Evolutionary conservation across 2,113 vertebrate species (phyloP).

Genomic region (Cebidichthys violaceus): DNA sequence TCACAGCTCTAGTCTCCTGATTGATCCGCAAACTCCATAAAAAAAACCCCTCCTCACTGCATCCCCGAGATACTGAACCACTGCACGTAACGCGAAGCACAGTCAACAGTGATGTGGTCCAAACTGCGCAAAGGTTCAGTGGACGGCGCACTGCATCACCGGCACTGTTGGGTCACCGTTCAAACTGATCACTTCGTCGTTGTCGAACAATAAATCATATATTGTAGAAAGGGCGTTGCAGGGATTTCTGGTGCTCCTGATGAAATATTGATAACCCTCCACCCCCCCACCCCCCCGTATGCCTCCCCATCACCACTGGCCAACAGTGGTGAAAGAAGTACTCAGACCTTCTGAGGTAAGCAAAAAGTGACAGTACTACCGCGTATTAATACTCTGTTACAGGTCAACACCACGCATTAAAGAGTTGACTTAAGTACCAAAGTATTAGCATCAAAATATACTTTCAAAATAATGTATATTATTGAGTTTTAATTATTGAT

Average conservation of each 20-base stretch:
- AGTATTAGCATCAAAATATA: background rate
- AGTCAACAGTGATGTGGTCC: background rate
- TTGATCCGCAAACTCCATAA: conserved; percentile 32
- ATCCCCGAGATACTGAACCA: conserved; percentile 2
- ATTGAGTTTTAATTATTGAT: background rate
- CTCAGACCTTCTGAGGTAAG: background rate
- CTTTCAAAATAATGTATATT: background rate
- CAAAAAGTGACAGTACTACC: background rate
- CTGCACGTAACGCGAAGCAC: background rate
- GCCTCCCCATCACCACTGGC: background rate
- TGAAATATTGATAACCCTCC: conserved; percentile 7
- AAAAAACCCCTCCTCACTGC: conserved; percentile 20
- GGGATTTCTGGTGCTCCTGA: background rate
- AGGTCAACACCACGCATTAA: background rate
- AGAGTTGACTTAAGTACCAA: background rate
- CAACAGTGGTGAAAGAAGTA: background rate
- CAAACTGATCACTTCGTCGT: background rate
- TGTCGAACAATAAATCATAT: background rate
- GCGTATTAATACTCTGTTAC: background rate
- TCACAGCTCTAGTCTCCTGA: conserved; percentile 51
- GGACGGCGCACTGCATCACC: background rate
- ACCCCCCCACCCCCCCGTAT: background rate
- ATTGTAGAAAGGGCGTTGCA: background rate
- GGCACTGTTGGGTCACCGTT: no score
- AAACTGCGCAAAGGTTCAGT: background rate